These are phyloP conservation scores for Dasyurus viverrinus DNA, from an alignment of 2,113 vertebrate species.

Conservation along the genomic window DNA sequence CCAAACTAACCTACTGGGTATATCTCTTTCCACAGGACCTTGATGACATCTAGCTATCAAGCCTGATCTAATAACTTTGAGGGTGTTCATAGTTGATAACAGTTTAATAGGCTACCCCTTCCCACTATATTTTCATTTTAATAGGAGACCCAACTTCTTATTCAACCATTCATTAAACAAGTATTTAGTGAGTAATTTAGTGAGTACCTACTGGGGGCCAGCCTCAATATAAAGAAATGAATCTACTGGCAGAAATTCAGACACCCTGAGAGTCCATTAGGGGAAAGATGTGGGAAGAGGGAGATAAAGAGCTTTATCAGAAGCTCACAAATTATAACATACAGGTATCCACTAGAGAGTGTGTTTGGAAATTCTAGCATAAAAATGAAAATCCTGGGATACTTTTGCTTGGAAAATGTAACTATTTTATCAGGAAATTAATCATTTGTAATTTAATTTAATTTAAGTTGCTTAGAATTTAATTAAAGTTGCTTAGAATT, in stretches of 20 bases:
- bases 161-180: not conserved
- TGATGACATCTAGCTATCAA: not conserved
- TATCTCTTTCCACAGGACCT: not conserved
- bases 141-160: not conserved
- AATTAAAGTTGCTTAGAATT: not conserved
- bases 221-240: not conserved
- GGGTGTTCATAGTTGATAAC: not conserved
- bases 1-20: not conserved
- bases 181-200: not conserved
- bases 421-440: not conserved
- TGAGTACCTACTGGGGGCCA: not conserved
- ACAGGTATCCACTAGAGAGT: not conserved
- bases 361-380: not conserved
- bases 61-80: not conserved
- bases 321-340: not conserved
- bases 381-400: not conserved
- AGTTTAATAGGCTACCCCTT: not conserved
- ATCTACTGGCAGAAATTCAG: not conserved
- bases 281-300: not conserved
- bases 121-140: not conserved
- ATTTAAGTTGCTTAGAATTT: not conserved
- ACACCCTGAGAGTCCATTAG: not conserved
- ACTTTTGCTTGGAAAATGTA: not conserved
- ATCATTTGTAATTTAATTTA: not conserved
- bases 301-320: not conserved